Evolutionary conservation across 2,888 invertebrate species (phyloP), one percentile per base, ranked within the genome.

Genomic region (Dicranocentrus wangi): DNA sequence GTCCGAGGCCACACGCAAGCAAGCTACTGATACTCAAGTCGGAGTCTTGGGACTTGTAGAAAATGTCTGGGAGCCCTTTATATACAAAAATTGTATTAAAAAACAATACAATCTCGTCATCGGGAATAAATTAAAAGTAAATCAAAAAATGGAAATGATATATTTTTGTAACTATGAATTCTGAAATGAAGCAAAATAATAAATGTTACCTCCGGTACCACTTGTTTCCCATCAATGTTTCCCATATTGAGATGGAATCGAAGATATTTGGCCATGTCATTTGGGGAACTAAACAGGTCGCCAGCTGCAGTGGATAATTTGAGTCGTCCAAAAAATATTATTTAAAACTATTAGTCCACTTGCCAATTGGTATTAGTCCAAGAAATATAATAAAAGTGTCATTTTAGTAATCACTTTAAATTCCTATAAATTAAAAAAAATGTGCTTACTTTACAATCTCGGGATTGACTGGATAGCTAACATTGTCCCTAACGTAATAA

Each of bases 171-270:
- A 39, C 5, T 5, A 47, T 10, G n/a, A 2, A 47, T 47, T n/a
- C 2, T 10, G 15, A 15, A 10, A 5, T 2, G n/a, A 47, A 47
- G 13, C n/a, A 47, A 47, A n/a, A 47, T 10, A 10, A 47, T 47
- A n/a, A 47, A 3, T 7, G 2, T 15, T 73, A 75, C 78, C 51
- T 65, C 63, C 0, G 83, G 84, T 25, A 84, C 51, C 17, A 84
- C 21, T 71, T 83, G 84, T 25, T 43, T 27, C 0, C 82, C 82
- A 53, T 78, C 69, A 3, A 83, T 28, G 8, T n/a, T 58, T 28
- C 84, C 84, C 7, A 23, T 3, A 47, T 78, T 81, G 15, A 84
- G 42, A 15, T 81, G 84, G 25, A 84, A 84, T 8, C 43, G 13
- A 7, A 83, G 27, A 47, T 82, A 84, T 5, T 66, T 63, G 2